A percentile compares a stretch with the other conserved stretches of the same genome.
Evolutionary conservation across 2,113 vertebrate genomes (phyloP).

Genomic region (Arenaria interpres): DNA sequence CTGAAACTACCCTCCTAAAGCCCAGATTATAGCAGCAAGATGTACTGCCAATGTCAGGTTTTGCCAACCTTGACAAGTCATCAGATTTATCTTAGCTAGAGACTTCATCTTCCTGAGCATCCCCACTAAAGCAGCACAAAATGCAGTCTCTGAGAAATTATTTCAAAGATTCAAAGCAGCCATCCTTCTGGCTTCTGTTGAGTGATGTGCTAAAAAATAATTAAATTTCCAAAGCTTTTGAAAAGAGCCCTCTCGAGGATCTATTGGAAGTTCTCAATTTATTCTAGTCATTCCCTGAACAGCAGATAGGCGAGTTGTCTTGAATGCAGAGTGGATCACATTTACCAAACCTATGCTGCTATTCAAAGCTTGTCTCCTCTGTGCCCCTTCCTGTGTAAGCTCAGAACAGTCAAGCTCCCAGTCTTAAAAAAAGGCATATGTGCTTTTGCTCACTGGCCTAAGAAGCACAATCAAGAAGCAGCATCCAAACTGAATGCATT

Average conservation of each 20-base stretch:
- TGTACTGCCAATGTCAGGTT: neutral
- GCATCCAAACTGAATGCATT: neutral
- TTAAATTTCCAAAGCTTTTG: neutral
- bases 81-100: slow-evolving; percentile 8
- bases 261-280: neutral
- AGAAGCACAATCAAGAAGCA: neutral
- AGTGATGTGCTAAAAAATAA: neutral
- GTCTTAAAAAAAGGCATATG: neutral
- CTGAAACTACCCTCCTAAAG: neutral
- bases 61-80: neutral
- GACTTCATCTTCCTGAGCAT: neutral
- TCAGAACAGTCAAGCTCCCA: neutral
- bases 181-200: neutral
- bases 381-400: neutral
- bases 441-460: neutral
- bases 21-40: neutral
- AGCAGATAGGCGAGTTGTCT: neutral
- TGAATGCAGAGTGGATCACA: neutral
- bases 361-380: neutral
- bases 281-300: neutral
- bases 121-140: neutral
- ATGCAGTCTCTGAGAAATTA: neutral
- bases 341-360: neutral
- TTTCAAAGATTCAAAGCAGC: neutral
- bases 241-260: neutral